A percentile compares a stretch with the other conserved stretches of the same genome.
phyloP scores from a whole-genome alignment of 1,140 invertebrate species.

The Calycopis cecrops region DNA sequence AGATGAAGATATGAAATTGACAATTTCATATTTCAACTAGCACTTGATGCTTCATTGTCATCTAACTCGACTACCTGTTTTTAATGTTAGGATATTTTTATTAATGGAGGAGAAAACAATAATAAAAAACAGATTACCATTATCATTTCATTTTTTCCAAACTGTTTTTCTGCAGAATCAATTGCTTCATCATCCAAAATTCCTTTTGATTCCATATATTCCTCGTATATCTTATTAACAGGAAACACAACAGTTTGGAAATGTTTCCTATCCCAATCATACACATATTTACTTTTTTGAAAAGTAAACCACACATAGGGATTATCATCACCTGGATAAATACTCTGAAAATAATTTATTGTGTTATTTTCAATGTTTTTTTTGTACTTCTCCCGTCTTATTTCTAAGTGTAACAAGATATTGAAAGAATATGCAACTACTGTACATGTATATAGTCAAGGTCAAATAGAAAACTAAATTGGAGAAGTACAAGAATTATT shows the following conservation, averaged over 20 bases:
- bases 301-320: constrained; percentile 90
- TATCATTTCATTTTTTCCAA: constrained; percentile 92
- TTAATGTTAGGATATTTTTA: no score
- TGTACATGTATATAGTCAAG: no score
- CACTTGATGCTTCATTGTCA: no score
- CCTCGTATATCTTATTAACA: constrained; percentile 79
- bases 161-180: constrained; percentile 83
- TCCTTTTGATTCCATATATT: constrained; percentile 92
- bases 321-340: constrained; percentile 42
- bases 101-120: not conserved
- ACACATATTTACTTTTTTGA: constrained; percentile 98
- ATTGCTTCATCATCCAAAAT: constrained; percentile 89
- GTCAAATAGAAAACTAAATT: no score
- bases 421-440: no score
- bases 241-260: constrained; percentile 92
- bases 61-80: no score
- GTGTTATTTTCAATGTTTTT: constrained; percentile 5
- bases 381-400: no score
- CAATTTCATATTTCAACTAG: no score
- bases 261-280: constrained; percentile 85
- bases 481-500: no score
- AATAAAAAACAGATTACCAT: constrained; percentile 68
- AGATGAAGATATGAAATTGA: no score
- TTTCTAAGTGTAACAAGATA: no score
- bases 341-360: constrained; percentile 47